Evolutionary conservation across 2,797 vertebrate genomes (phyloP), one percentile per base, ranked within the genome.

Genomic region (Dipus sagitta): DNA sequence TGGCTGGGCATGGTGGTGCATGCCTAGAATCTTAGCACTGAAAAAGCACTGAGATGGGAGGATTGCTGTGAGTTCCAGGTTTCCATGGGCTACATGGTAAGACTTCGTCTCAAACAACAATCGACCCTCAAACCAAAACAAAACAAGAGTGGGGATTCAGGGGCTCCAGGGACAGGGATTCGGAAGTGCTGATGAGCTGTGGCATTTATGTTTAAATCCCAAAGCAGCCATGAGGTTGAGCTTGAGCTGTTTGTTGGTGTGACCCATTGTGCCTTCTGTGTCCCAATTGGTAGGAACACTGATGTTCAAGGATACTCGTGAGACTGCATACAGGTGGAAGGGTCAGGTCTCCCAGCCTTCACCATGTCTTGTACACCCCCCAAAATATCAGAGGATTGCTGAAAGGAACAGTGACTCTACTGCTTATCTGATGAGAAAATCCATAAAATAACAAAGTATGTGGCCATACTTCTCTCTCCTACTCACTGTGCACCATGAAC

Each of bases 351-450:
- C 38, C 15, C 32, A 13, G 20, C 58, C 30, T 34, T 52, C 20
- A 23, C 28, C 11, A 47, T 67, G 6, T 52, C 38, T 17, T 3
- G 2, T 15, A 4, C 30, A 54, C n/a, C 12, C 60, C 26, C 12
- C 4, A 47, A 30, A 75, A 30, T 26, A 10, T 2, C 34, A 21
- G 30, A 30, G 38, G 3, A 60, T 47, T 17, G 11, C 67, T 15
- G 23, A 85, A n/a, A 24, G 38, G 3, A 9, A 34, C 42, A 38
- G 89, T 86, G 88, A 89, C n/a, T 84, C 70, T 92, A 93, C 12
- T 92, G 95, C 90, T 60, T 82, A 92, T 88, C 74, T 88, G 68
- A 89, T 90, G 77, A 38, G 38, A 78, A 96, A 93, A 96, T 93
- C 58, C 93, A 94, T 88, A 79, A 71, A 85, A 84, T 89, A 87